These are phyloP conservation scores for Tipula vernalis DNA, from an alignment of 2,888 invertebrate genomes.

Conservation along the genomic window DNA sequence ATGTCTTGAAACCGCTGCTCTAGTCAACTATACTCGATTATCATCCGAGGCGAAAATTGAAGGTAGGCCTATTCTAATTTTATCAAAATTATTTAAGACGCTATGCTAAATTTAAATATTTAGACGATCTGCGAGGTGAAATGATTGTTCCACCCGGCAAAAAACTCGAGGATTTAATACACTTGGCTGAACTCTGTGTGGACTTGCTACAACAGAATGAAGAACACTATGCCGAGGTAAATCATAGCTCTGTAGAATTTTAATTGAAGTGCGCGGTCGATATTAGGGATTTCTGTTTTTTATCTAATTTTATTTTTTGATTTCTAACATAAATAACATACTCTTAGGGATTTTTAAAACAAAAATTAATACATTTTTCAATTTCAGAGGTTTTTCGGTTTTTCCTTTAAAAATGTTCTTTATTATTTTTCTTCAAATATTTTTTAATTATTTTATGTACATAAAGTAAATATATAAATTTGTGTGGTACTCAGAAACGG, in stretches of 20 bases:
- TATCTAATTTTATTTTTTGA: constrained; percentile 5
- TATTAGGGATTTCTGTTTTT: neutral
- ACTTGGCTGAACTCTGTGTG: constrained; percentile 94
- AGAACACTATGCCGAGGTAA: constrained; percentile 99
- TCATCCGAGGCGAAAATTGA: constrained; percentile 96
- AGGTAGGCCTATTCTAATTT: constrained; percentile 44
- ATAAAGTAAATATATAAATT: neutral
- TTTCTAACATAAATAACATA: neutral
- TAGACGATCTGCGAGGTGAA: constrained; percentile 74
- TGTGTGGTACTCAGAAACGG: neutral
- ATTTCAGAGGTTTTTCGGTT: neutral
- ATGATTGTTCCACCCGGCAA: constrained; percentile 68
- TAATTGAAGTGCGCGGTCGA: neutral
- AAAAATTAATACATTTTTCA: neutral
- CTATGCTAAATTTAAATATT: constrained; percentile 14
- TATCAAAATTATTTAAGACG: neutral
- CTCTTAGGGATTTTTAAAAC: neutral
- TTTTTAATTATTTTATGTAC: neutral
- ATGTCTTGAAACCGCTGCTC: constrained; percentile 93
- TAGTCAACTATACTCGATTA: constrained; percentile 91
- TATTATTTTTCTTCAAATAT: neutral
- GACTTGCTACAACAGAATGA: constrained; percentile 98
- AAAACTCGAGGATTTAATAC: constrained; percentile 92
- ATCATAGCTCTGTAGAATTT: constrained; percentile 18
- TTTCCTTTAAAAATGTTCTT: neutral